Conservation (phyloP, 2,888 invertebrate genomes). For the Elegia similella region DNA sequence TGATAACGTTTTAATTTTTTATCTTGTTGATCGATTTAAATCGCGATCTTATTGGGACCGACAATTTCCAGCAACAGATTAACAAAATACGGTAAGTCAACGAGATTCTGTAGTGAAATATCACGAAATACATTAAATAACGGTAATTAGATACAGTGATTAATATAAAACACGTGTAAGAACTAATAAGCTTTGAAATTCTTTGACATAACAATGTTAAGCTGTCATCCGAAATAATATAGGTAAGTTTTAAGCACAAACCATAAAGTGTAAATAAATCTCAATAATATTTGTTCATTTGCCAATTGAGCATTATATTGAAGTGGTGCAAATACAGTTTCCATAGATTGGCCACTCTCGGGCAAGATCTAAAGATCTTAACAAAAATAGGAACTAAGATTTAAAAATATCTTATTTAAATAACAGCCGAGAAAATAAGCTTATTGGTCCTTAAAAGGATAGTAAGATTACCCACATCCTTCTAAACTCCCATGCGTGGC, state of each 20-base stretch:
- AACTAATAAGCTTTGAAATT: too few species aligned
- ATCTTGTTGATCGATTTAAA: too few species aligned
- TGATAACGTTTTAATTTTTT: too few species aligned
- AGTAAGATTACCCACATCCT: neutral
- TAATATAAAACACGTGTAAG: too few species aligned
- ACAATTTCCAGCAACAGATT: too few species aligned
- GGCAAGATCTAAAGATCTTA: constrained; percentile 1
- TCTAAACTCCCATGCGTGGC: neutral
- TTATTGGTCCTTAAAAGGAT: constrained; percentile 5
- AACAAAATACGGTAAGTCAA: too few species aligned
- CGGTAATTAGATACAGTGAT: too few species aligned
- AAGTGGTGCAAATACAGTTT: neutral
- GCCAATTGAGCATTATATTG: constrained; percentile 1
- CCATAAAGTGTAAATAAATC: neutral
- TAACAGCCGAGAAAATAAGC: neutral
- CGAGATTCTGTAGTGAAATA: too few species aligned
- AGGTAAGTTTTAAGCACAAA: neutral
- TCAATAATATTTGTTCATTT: neutral
- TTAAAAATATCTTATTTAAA: neutral
- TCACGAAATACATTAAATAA: too few species aligned
- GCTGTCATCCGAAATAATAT: neutral
- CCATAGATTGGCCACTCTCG: constrained; percentile 1
- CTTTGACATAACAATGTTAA: too few species aligned
- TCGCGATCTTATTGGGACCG: too few species aligned
- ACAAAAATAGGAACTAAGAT: constrained; percentile 10